Base-by-base conservation (phyloP, 1,140 invertebrate genomes). In the Antheraea pernyi region DNA sequence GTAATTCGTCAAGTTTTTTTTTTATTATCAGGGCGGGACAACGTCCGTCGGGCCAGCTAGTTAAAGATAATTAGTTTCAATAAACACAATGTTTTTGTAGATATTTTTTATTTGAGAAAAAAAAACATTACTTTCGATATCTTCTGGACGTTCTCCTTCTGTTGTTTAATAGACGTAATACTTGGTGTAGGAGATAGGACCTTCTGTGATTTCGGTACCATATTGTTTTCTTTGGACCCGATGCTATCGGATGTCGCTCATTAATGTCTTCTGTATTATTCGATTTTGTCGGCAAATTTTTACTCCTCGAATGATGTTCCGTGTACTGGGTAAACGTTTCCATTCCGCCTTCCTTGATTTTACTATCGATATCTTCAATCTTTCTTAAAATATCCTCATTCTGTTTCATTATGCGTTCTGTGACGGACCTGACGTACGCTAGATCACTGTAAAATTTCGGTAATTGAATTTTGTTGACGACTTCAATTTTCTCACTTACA, bases 381-480 rank as follows among this genome's bases (percentile, higher is more conserved):
- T 82, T 81, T 5, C 70, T 69, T 1, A 88, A 60, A 58, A 90
- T 85, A 19, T 80, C 71, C 9, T 84, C 82, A 66, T 89, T 89
- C 72, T 90, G 88, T 67, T 81, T 81, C 0, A 69, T 68, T 9
- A 90, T 78, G 7, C 70, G 68, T 13, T 90, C 86, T 8, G 80
- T 74, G 0, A 81, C 68, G 8, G 71, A 61, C 77, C 81, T 88
- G 0, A 91, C 66, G 11, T 86, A 78, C 13, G 76, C 58, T 46
- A 91, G 67, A 37, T 91, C 86, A 58, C 71, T 84, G 68, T 78
- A 84, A 22, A 89, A 36, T 73, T 85, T 88, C 1, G 88, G 86
- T 42, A 91, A 46, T 71, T 91, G 88, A 16, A 89, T 84, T 75
- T 88, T 89, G 63, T 87, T 89, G 0, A 91, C 75, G 4, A 89